Evolutionary conservation across 2,113 vertebrate genomes (phyloP), one percentile per base, ranked within the genome.

Genomic region (Limnothrissa miodon): DNA sequence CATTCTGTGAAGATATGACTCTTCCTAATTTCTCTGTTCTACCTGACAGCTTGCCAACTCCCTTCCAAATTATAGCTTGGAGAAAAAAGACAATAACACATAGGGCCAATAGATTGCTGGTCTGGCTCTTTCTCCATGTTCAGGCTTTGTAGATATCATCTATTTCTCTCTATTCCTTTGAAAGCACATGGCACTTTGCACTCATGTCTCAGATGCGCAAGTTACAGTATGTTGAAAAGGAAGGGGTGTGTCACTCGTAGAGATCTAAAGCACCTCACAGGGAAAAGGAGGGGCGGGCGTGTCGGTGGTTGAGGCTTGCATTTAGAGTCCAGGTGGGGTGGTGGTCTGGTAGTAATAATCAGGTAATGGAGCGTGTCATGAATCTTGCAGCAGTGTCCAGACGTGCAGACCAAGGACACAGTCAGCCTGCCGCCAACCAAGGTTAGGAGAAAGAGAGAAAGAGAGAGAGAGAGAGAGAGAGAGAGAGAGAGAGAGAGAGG

Each of bases 331-430:
- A 36, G 66, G 66, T 74, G 66, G 66, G 29, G 29, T 74, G 33
- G 25, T 33, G 11, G 33, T 36, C 66, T 74, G 66, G 29, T 33
- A 17, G 66, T 74, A 74, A 74, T 74, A 36, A 74, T 74, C 66
- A 74, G 66, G 66, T 74, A 74, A 74, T 74, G 25, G 66, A 36
- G 29, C 66, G 15, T 74, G 66, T 74, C 66, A 74, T 74, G 66
- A 74, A 74, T 74, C 66, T 39, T 33, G 25, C 66, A 74, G 66
- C 66, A 74, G 66, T 74, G 33, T 33, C 9, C 66, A 74, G 66
- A 74, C 59, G n/a, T 33, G 29, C 66, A 74, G 66, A 36, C 33
- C 1, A 74, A 74, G 66, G 66, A 74, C 66, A 74, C 66, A 74
- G 66, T 10, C 66, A 39, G 66, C 66, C 13, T 36, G 66, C 29